Base-by-base conservation (phyloP, 2,113 vertebrate genomes). In the Pygoscelis antarcticus region DNA sequence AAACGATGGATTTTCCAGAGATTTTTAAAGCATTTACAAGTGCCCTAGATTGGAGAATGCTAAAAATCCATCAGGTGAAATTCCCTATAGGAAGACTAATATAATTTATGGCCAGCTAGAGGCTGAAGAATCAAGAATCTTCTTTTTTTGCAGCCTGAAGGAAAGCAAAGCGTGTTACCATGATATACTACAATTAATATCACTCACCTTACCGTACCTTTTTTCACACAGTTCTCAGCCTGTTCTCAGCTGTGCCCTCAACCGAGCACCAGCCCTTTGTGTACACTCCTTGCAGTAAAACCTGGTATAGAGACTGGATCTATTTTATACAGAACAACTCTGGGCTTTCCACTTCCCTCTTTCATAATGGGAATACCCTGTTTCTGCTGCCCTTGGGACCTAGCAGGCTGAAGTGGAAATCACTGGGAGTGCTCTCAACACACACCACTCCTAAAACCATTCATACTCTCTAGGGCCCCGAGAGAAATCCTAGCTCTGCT, bases 21-120 rank as follows among this genome's bases (percentile, higher is more conserved):
- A 81, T 86, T 95, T 96, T 94, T n/a, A 78, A 90, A 94, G 61
- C 4, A 12, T 61, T 96, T 97, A 94, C 72, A 93, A 76, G 87
- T 30, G 47, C 71, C 65, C 32, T 93, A 69, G 82, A 85, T 26
- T 55, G 87, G 51, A 77, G 49, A 89, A 23, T 55, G 27, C 19
- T 93, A 78, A 93, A 94, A 83, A 34, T 26, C 57, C 54, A 86
- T 65, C 78, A 75, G 75, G 47, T 15, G 6, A 69, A 92, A 96
- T 83, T 89, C 49, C 55, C 70, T 61, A 4, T 5, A 87, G 57
- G 57, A 95, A 88, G 46, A 52, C 23, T 40, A 83, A 68, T 44
- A 58, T 10, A 61, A 96, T 94, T 83, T 80, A 89, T 85, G 42
- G 36, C 19, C 32, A 91, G 68, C 47, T 68, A 60, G 70, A 76